These are phyloP conservation scores for Aurelia coerulea DNA, from an alignment of 30 jellyfish, hydroid and myxozoan species.

Conservation along the genomic window DNA sequence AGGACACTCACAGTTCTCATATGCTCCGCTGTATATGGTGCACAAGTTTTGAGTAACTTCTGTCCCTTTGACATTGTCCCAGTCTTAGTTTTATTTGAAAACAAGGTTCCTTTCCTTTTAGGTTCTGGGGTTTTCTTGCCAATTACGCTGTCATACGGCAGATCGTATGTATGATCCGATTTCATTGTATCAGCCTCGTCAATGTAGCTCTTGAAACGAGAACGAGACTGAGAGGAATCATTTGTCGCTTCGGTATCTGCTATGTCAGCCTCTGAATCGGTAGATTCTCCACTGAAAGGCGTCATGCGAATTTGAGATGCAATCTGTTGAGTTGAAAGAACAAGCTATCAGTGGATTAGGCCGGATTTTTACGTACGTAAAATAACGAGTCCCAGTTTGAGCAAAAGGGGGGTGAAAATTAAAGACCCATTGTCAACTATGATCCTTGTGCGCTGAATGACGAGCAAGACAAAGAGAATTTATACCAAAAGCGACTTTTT, in stretches of 20 bases:
- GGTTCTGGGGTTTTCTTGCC: constrained; percentile 11
- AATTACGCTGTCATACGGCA: constrained; percentile 43
- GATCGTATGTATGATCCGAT: constrained; percentile 21
- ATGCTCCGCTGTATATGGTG: constrained; percentile 86
- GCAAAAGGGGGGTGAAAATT: too few relatives aligned
- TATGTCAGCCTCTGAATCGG: constrained; percentile 87
- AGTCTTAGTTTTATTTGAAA: background rate
- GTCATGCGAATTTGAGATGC: constrained; percentile 84
- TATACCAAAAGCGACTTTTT: too few relatives aligned
- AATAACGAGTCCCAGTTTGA: too few relatives aligned
- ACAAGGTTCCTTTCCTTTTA: constrained; percentile 11
- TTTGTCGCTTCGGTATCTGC: constrained; percentile 38
- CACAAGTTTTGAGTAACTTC: constrained; percentile 74
- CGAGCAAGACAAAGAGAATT: too few relatives aligned
- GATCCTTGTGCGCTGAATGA: too few relatives aligned
- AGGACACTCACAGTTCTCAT: constrained; percentile 78
- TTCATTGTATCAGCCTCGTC: constrained; percentile 2
- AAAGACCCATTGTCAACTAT: too few relatives aligned
- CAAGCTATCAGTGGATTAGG: too few relatives aligned
- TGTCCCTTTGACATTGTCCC: constrained; percentile 28
- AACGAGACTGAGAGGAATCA: constrained; percentile 13
- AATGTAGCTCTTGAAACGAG: constrained; percentile 57
- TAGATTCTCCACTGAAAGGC: constrained; percentile 90
- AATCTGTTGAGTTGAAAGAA: constrained; percentile 27
- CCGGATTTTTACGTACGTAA: too few relatives aligned